Evolutionary conservation across 2,888 invertebrate genomes (phyloP).

Genomic region (Drosophila mettleri): DNA sequence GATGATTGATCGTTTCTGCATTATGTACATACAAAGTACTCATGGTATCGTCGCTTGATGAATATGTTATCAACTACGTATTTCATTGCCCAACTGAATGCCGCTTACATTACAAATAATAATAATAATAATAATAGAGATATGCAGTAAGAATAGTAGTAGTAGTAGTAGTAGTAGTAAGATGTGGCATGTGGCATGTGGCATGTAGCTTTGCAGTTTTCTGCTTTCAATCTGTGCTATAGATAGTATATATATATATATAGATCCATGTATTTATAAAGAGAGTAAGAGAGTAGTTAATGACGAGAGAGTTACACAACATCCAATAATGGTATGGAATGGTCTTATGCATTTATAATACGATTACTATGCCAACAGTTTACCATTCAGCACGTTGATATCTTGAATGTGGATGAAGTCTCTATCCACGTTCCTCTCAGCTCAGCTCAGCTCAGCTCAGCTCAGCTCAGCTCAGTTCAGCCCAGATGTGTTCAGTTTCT

Average conservation of each 20-base stretch:
- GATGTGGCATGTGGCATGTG: conserved; percentile 41
- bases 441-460: conserved; percentile 4
- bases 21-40: conserved; percentile 24
- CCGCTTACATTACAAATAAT: conserved; percentile 31
- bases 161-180: conserved; percentile 14
- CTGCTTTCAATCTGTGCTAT: conserved; percentile 48
- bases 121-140: conserved; percentile 44
- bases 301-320: conserved; percentile 77
- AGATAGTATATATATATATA: conserved; percentile 62
- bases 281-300: conserved; percentile 59
- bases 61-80: conserved; percentile 40
- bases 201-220: conserved; percentile 48
- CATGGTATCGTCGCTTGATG: conserved; percentile 41
- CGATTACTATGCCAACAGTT: conserved; percentile 66
- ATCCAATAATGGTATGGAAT: conserved; percentile 67
- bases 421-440: not conserved
- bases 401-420: conserved; percentile 14
- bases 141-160: conserved; percentile 21
- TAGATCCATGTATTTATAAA: conserved; percentile 57
- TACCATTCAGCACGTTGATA: conserved; percentile 69
- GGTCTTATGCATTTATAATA: conserved; percentile 46
- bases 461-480: conserved; percentile 39
- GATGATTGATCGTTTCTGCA: conserved; percentile 33
- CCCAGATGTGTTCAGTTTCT: conserved; percentile 23
- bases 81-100: conserved; percentile 10